These are phyloP conservation scores for Eonycteris spelaea DNA, from an alignment of 2,113 vertebrate genomes.

Conservation along the genomic window DNA sequence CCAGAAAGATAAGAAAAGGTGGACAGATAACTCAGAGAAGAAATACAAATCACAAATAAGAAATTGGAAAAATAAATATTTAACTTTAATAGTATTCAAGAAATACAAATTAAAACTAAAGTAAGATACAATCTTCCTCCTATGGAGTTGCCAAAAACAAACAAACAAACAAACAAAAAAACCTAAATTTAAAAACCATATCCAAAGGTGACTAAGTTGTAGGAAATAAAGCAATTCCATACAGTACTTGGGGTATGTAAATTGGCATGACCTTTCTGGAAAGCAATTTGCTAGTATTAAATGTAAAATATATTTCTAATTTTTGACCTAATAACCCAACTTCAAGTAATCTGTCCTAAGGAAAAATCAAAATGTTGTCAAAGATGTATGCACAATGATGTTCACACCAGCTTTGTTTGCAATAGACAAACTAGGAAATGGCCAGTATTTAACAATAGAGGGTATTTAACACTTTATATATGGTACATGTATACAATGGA, in stretches of 20 bases:
- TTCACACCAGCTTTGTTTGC: neutral
- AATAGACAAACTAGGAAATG: neutral
- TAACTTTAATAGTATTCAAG: neutral
- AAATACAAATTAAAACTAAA: neutral
- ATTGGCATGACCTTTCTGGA: neutral
- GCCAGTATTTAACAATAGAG: slow-evolving; percentile 20
- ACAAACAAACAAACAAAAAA: neutral
- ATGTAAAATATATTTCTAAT: neutral
- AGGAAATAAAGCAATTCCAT: neutral
- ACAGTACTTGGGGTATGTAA: neutral
- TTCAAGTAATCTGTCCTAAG: neutral
- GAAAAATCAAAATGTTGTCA: neutral
- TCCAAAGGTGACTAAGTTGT: neutral
- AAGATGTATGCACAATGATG: neutral
- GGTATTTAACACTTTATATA: slow-evolving; percentile 36
- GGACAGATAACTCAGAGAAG: neutral
- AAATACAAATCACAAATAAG: neutral
- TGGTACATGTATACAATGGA: neutral
- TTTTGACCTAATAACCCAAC: slow-evolving; percentile 8
- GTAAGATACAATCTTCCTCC: neutral
- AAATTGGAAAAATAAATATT: neutral
- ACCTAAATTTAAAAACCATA: neutral
- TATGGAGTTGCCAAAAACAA: neutral
- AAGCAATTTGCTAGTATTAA: slow-evolving; percentile 7
- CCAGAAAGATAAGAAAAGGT: neutral